Evolutionary conservation across 2,888 invertebrate species (phyloP).

Genomic region (Balanococcus diminutus): DNA sequence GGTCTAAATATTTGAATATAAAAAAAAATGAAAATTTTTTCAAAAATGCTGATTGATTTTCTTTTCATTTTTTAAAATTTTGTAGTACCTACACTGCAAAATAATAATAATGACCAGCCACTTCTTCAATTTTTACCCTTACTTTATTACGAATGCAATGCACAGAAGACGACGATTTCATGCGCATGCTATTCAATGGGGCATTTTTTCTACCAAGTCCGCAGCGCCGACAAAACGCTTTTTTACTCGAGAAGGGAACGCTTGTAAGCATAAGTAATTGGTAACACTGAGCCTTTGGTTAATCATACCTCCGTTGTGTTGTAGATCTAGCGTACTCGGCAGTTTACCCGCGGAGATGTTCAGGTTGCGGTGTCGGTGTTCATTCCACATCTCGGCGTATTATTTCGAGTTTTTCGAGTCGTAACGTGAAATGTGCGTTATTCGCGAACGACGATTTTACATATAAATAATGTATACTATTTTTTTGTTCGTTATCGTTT

Average conservation of each 20-base stretch:
- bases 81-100: too few relatives aligned
- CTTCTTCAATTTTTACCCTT: too few relatives aligned
- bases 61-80: background rate
- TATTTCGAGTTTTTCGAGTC: background rate
- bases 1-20: background rate
- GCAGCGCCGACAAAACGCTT: background rate
- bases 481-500: background rate
- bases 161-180: background rate
- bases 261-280: background rate
- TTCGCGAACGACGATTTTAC: background rate
- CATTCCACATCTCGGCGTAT: background rate
- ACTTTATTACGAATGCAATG: too few relatives aligned
- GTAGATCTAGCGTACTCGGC: background rate
- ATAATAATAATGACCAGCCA: too few relatives aligned
- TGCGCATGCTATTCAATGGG: background rate
- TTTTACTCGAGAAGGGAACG: background rate
- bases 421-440: slow-evolving; percentile 13
- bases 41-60: too few relatives aligned
- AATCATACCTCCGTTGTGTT: background rate
- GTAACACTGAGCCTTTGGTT: slow-evolving; percentile 34
- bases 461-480: background rate
- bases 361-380: background rate
- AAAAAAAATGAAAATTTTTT: background rate
- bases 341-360: slow-evolving; percentile 15
- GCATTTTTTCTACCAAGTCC: background rate